A percentile compares a stretch with the other conserved stretches of the same genome.
Conservation (phyloP, 2,888 invertebrate species). For the Bellardia pandia region DNA sequence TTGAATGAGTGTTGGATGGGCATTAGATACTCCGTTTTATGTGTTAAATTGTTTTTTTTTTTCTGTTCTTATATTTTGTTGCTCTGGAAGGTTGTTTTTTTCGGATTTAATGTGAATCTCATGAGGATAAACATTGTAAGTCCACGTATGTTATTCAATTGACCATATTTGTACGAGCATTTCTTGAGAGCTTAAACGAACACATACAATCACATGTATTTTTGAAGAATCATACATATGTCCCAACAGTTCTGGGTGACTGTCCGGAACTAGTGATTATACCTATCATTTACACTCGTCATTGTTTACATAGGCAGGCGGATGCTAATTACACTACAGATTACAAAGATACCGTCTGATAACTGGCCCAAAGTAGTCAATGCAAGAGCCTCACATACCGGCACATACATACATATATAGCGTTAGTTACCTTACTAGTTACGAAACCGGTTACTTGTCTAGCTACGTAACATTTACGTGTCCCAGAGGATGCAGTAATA, state of each 20-base stretch:
- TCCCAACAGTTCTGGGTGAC: background rate
- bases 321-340: too few species aligned
- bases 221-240: background rate
- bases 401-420: too few species aligned
- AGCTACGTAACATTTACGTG: too few species aligned
- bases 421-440: too few species aligned
- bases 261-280: too few species aligned
- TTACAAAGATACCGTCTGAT: too few species aligned
- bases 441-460: too few species aligned
- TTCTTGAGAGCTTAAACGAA: background rate
- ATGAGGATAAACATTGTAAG: slow-evolving; percentile 34
- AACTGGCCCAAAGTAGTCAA: too few species aligned
- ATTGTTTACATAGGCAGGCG: too few species aligned
- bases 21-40: slow-evolving; percentile 28
- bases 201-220: background rate
- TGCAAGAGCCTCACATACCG: too few species aligned
- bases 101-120: slow-evolving; percentile 38
- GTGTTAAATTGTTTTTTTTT: slow-evolving; percentile 2
- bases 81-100: slow-evolving; percentile 34
- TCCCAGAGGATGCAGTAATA: too few species aligned
- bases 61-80: background rate
- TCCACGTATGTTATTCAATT: slow-evolving; percentile 22
- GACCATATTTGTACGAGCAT: slow-evolving; percentile 14
- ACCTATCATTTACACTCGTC: too few species aligned
- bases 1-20: slow-evolving; percentile 20